Evolutionary conservation across 2,113 vertebrate species (phyloP).

Genomic region (Illadopsis cleaveri): DNA sequence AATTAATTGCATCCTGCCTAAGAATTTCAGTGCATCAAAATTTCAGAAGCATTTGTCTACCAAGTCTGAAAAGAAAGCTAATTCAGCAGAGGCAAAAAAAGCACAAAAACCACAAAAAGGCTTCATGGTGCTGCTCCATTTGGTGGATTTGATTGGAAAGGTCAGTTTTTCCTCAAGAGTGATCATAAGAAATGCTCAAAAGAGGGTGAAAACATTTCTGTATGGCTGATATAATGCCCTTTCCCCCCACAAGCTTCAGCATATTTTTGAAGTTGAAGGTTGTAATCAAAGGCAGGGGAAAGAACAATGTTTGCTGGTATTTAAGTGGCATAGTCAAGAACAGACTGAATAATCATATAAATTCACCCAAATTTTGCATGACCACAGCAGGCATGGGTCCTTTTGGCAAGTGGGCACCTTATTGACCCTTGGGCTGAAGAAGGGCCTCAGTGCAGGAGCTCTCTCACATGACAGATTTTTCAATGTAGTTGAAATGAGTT

Average conservation of each 20-base stretch:
- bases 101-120: background rate
- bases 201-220: background rate
- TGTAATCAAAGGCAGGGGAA: background rate
- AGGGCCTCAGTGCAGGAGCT: background rate
- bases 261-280: background rate
- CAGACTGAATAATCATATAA: background rate
- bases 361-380: background rate
- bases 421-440: background rate
- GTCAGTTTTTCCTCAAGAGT: conserved; percentile 24
- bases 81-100: background rate
- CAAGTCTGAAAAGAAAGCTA: background rate
- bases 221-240: background rate
- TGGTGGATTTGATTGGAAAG: background rate
- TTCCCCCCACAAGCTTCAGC: background rate
- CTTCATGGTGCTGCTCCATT: background rate
- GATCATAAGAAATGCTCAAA: conserved; percentile 4
- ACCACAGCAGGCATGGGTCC: background rate
- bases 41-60: background rate
- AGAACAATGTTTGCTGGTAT: background rate
- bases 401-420: background rate
- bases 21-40: background rate
- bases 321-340: background rate
- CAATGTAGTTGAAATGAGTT: background rate
- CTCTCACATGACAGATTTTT: background rate
- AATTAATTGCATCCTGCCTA: background rate